These are phyloP conservation scores for Chondrosia reniformis DNA, from an alignment of 37 sponge, comb jelly and placozoan genomes.

Conservation along the genomic window DNA sequence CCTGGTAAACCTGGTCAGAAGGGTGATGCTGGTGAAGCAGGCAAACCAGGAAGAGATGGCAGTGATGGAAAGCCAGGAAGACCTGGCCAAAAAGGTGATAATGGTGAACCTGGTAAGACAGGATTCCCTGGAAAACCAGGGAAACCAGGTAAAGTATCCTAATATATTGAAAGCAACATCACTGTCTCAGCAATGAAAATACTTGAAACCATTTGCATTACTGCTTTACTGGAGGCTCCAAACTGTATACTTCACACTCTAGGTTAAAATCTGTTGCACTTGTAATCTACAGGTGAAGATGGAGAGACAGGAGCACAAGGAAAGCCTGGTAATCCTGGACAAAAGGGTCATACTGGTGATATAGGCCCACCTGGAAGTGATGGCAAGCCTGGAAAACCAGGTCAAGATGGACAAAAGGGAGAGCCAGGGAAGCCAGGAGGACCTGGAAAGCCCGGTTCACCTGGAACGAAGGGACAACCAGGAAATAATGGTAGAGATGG, in stretches of 20 bases:
- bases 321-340: neutral
- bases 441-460: too few species aligned
- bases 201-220: too few species aligned
- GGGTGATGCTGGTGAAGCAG: too few species aligned
- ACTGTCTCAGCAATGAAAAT: too few species aligned
- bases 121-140: neutral
- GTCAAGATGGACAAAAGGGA: neutral
- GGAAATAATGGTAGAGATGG: slow-evolving; percentile 4
- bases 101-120: neutral
- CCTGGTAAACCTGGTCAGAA: too few species aligned
- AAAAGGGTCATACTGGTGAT: neutral
- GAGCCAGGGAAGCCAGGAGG: neutral
- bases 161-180: too few species aligned
- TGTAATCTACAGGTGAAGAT: neutral
- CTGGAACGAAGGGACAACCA: neutral
- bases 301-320: slow-evolving; percentile 14
- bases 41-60: too few species aligned
- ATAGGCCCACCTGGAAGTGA: neutral
- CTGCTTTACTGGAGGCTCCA: too few species aligned
- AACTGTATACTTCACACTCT: too few species aligned
- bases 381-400: slow-evolving; percentile 1
- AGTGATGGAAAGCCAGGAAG: slow-evolving; percentile 3
- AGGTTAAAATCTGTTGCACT: too few species aligned
- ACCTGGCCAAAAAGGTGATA: too few species aligned
- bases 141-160: neutral